phyloP scores from a whole-genome alignment of 2,888 invertebrate genomes.

The Eristalis intricaria region DNA sequence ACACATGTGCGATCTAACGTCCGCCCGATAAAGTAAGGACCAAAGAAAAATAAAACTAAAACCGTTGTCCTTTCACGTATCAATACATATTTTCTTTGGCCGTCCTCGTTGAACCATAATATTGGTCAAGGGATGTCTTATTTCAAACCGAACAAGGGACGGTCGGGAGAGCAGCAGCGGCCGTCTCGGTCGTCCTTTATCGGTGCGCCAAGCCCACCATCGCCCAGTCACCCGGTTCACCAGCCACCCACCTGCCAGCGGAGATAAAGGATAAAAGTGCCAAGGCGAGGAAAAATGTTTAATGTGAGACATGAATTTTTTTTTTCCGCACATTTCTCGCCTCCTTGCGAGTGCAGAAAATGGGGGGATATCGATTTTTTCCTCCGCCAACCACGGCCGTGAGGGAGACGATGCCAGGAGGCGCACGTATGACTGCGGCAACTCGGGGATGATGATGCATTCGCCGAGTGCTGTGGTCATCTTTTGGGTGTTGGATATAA shows the following conservation, averaged over 20 bases:
- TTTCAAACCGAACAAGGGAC: constrained; percentile 57
- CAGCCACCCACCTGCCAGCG: not conserved
- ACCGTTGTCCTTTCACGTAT: constrained; percentile 71
- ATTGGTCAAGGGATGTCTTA: constrained; percentile 72
- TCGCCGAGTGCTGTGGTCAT: constrained; percentile 52
- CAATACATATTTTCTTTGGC: constrained; percentile 72
- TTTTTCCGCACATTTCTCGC: constrained; percentile 57
- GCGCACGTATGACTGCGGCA: constrained; percentile 27
- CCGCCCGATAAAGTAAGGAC: constrained; percentile 58
- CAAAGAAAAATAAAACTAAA: constrained; percentile 62
- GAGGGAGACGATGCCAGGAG: constrained; percentile 9
- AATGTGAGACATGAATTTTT: constrained; percentile 65
- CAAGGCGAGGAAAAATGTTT: constrained; percentile 69
- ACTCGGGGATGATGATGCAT: constrained; percentile 44
- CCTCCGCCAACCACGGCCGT: not conserved
- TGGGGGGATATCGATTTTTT: constrained; percentile 60
- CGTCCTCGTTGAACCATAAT: constrained; percentile 72
- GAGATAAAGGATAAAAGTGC: constrained; percentile 67
- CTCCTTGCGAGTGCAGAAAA: constrained; percentile 39
- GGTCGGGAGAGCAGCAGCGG: constrained; percentile 41
- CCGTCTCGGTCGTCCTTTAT: constrained; percentile 62
- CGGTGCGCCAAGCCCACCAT: constrained; percentile 46
- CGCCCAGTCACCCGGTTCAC: not conserved
- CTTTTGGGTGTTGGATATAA: constrained; percentile 51
- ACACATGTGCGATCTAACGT: constrained; percentile 29